Base-by-base conservation (phyloP, 2,888 invertebrate species). In the Cheilosia urbana region DNA sequence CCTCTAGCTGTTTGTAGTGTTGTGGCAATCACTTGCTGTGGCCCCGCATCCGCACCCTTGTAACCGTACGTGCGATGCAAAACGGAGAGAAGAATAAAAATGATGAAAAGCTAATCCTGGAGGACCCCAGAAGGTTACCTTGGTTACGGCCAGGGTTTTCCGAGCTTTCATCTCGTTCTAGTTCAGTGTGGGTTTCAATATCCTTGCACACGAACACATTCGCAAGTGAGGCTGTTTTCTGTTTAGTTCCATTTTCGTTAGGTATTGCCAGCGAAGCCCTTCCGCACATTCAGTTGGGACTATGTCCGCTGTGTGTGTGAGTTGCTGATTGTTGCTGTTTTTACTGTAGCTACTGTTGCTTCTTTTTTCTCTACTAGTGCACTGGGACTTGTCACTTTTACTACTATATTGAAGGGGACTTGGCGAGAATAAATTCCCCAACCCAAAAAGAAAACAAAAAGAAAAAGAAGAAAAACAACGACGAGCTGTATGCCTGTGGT, bases 121-220 rank as follows among this genome's bases (percentile, higher is more conserved):
- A 80, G 76, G 87, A 87, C 82, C 87, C 87, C 82, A 87, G 87
- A 87, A 87, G 87, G 87, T 87, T 87, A 83, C 87, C 87, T 87
- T 87, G 87, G 87, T 87, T 87, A 87, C 87, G 87, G 87, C 87
- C 87, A 87, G 87, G 87, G 87, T 87, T 87, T 78, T 87, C 37
- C 73, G 88, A 87, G 87, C 87, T 87, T 87, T 87, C 83, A 87
- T 87, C 87, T 80, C 90, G 93, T 87, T 88, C 87, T 85, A 85
- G 85, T 85, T 85, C 69, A 81, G 63, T 76, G 80, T 76, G 80
- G 85, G 85, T 76, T 76, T 68, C 19, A 42, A 47, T 75, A 75
- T 79, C 79, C 65, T 57, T 71, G 62, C 62, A 51, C 47, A 58
- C 37, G 45, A 34, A 65, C 37, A 75, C 57, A 68, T 34, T 21